phyloP scores from a whole-genome alignment of 2,888 invertebrate species.

The Ormyrus pomaceus region DNA sequence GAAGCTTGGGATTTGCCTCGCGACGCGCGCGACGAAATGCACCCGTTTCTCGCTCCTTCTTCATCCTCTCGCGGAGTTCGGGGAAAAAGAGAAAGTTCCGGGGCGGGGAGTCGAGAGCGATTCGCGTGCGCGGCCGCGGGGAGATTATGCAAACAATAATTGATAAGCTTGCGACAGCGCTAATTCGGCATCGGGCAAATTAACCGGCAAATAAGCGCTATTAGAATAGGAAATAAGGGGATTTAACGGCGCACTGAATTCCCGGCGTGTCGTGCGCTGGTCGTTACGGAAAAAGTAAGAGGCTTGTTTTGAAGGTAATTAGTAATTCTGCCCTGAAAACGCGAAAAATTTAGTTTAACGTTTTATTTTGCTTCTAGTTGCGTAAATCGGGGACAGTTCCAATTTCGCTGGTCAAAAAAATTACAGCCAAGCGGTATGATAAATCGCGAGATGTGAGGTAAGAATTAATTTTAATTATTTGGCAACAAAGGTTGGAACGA shows the following conservation, averaged over 20 bases:
- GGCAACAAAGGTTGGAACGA: too few relatives aligned
- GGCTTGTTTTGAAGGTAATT: too few relatives aligned
- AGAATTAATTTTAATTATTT: too few relatives aligned
- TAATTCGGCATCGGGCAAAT: constrained; percentile 21
- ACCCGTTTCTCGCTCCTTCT: background rate
- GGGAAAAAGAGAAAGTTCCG: constrained; percentile 17
- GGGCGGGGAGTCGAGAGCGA: background rate
- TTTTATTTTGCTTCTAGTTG: background rate
- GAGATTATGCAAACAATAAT: constrained; percentile 33
- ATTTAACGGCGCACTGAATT: too few relatives aligned
- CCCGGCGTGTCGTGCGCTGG: too few relatives aligned
- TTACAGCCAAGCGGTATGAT: too few relatives aligned
- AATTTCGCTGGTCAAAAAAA: too few relatives aligned
- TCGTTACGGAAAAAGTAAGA: too few relatives aligned
- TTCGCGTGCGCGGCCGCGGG: background rate
- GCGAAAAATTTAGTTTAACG: background rate
- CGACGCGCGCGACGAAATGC: too few relatives aligned
- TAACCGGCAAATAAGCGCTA: background rate
- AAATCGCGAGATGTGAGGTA: too few relatives aligned
- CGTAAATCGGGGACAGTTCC: background rate
- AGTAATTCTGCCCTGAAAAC: background rate
- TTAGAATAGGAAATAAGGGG: background rate
- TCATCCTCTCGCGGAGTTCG: background rate
- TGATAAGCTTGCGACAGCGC: constrained; percentile 20
- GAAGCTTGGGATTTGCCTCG: background rate